phyloP scores from a whole-genome alignment of 1,140 invertebrate species.

The Drosophila varians region DNA sequence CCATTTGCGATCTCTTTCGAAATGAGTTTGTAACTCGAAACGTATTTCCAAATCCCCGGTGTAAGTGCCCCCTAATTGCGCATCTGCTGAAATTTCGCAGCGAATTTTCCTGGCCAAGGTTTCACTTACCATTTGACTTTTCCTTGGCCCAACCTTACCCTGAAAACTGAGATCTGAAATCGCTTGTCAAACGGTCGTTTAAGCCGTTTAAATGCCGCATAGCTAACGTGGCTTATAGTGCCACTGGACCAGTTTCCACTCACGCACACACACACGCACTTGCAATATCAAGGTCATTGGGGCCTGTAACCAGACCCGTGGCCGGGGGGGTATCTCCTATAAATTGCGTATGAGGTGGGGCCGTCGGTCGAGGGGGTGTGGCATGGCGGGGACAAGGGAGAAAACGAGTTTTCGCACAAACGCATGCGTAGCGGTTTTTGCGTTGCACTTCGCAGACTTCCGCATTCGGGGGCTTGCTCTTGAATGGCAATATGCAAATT shows the following conservation, averaged over 20 bases:
- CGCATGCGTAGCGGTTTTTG: constrained; percentile 75
- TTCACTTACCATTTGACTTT: constrained; percentile 51
- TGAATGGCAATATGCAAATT: constrained; percentile 39
- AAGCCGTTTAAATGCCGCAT: constrained; percentile 41
- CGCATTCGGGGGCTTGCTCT: constrained; percentile 43
- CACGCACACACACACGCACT: constrained; percentile 20
- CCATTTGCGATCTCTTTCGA: constrained; percentile 3
- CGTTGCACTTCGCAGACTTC: constrained; percentile 55
- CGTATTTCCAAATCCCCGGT: constrained; percentile 9
- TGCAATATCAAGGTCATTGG: constrained; percentile 74
- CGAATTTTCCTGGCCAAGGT: constrained; percentile 25
- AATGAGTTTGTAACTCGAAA: constrained; percentile 50
- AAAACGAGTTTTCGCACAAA: constrained; percentile 55
- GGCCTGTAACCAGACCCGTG: constrained; percentile 6
- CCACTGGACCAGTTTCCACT: constrained; percentile 71
- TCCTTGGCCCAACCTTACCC: constrained; percentile 33
- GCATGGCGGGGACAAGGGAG: neutral
- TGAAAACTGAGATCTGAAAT: constrained; percentile 13
- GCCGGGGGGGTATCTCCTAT: neutral
- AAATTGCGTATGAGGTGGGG: constrained; percentile 37
- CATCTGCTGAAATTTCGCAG: constrained; percentile 63
- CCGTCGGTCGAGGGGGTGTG: neutral
- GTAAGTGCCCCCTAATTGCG: constrained; percentile 71
- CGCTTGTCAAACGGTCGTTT: constrained; percentile 20
- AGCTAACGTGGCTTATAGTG: constrained; percentile 62